Conservation (phyloP, 1,140 invertebrate species). For the Caerostris darwini region DNA sequence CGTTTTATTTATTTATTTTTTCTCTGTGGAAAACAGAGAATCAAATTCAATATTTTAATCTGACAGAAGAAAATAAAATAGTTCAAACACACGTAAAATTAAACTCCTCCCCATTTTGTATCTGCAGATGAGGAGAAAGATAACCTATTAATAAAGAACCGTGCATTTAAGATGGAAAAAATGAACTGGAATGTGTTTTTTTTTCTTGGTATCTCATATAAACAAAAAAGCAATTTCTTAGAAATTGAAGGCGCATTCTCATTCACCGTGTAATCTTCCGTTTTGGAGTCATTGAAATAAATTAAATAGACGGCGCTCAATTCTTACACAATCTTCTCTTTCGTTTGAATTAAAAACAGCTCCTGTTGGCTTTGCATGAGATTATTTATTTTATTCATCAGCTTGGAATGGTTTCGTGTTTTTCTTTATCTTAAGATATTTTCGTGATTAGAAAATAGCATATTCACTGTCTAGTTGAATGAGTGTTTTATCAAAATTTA, state of each 20-base stretch:
- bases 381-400: not conserved
- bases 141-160: slow-evolving; percentile 1
- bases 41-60: slow-evolving; percentile 32
- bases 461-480: no score
- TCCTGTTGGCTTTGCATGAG: not conserved
- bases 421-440: no score
- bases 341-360: not conserved
- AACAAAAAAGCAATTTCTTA: slow-evolving; percentile 2
- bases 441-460: no score
- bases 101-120: not conserved
- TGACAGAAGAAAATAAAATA: not conserved
- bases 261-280: not conserved
- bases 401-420: not conserved
- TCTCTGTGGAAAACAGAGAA: not conserved
- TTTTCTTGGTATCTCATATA: not conserved
- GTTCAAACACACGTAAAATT: not conserved
- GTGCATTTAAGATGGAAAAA: not conserved
- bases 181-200: not conserved
- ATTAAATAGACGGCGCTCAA: not conserved
- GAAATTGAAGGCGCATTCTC: slow-evolving; percentile 7
- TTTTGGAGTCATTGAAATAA: not conserved
- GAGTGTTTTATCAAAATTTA: no score
- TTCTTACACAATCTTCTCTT: not conserved
- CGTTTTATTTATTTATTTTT: not conserved
- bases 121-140: not conserved